Percentiles rank a stretch among this genome's conserved stretches.
Evolutionary conservation across 2,888 invertebrate species (phyloP).

Genomic region (Blera fallax): DNA sequence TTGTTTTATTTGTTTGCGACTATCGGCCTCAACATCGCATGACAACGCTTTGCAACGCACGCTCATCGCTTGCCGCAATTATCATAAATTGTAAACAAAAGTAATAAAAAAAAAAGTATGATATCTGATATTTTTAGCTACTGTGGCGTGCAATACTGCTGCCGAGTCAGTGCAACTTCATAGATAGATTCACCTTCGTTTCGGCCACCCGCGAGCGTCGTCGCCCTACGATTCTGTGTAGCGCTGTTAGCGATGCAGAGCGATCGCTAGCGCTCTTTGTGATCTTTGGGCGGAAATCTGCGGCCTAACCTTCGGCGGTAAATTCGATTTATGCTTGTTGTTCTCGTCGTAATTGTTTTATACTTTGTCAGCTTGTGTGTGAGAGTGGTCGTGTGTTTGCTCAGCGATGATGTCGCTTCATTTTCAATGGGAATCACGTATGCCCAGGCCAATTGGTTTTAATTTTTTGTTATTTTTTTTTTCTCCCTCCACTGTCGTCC

Average conservation of each 20-base stretch:
- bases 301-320: constrained; percentile 64
- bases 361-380: constrained; percentile 5
- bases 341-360: constrained; percentile 55
- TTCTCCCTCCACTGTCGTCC: not conserved
- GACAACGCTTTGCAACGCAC: constrained; percentile 44
- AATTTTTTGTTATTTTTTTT: constrained; percentile 16
- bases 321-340: constrained; percentile 64
- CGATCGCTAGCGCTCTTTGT: constrained; percentile 38
- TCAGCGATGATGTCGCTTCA: constrained; percentile 24
- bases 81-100: constrained; percentile 66
- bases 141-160: not conserved
- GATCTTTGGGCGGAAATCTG: constrained; percentile 71
- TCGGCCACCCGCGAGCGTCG: not conserved
- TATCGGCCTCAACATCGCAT: constrained; percentile 43
- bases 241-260: not conserved
- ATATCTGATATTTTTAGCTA: constrained; percentile 47
- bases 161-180: constrained; percentile 17
- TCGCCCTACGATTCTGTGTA: not conserved
- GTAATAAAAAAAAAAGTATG: constrained; percentile 9
- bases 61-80: constrained; percentile 53
- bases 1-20: constrained; percentile 37
- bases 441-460: constrained; percentile 38
- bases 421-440: constrained; percentile 65
- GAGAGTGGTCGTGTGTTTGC: constrained; percentile 1
- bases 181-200: constrained; percentile 51